phyloP scores from a whole-genome alignment of 1,140 invertebrate species.

The Caerostris darwini region DNA sequence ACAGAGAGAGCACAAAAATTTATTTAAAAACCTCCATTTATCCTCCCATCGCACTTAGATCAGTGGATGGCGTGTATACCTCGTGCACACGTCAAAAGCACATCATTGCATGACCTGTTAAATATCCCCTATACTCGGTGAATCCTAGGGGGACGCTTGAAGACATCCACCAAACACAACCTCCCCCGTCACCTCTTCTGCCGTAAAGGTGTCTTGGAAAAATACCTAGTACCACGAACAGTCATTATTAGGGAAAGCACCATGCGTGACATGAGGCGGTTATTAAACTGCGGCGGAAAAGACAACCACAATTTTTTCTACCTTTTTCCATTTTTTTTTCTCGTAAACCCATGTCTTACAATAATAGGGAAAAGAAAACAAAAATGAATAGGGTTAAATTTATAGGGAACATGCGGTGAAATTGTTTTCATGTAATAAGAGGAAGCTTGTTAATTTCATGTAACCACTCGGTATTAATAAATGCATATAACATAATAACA shows the following conservation, averaged over 20 bases:
- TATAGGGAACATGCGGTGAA: too few species aligned
- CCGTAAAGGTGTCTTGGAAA: constrained; percentile 29
- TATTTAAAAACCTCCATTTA: not conserved
- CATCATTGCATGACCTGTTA: constrained; percentile 27
- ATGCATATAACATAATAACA: too few species aligned
- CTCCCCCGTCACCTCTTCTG: not conserved
- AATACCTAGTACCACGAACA: constrained; percentile 29
- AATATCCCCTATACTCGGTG: constrained; percentile 10
- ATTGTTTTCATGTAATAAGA: too few species aligned
- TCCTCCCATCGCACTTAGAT: constrained; percentile 2
- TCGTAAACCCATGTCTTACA: too few species aligned
- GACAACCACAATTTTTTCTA: not conserved
- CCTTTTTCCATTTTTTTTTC: not conserved
- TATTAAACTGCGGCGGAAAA: constrained; percentile 18
- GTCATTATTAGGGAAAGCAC: not conserved
- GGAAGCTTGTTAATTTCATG: too few species aligned
- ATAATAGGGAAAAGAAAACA: too few species aligned
- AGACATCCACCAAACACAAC: not conserved
- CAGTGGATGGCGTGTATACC: not conserved
- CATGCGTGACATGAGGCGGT: not conserved
- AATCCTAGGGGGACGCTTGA: constrained; percentile 13
- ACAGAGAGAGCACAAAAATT: not conserved
- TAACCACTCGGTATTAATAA: too few species aligned
- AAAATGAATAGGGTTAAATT: too few species aligned
- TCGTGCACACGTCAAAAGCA: constrained; percentile 23